A percentile compares a stretch with the other conserved stretches of the same genome.
Conservation (phyloP, 1,140 invertebrate species). For the Prorops nasuta region DNA sequence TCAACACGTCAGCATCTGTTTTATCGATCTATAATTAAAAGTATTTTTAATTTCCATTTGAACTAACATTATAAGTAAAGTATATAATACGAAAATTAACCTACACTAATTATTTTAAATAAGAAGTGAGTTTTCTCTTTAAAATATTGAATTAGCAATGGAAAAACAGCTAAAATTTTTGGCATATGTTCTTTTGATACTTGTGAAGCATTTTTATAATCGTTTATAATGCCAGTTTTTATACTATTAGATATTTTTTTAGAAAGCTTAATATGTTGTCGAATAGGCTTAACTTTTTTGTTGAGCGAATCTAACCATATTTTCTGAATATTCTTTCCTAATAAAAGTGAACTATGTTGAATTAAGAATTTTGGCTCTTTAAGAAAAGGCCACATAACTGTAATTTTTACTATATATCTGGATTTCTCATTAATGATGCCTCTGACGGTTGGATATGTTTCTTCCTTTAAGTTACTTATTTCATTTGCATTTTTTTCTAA, state of each 20-base stretch:
- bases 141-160: conserved; percentile 1
- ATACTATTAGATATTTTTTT: background rate
- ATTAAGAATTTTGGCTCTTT: background rate
- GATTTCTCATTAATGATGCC: background rate
- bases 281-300: background rate
- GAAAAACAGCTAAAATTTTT: background rate
- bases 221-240: conserved; percentile 1
- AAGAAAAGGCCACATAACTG: conserved; percentile 6
- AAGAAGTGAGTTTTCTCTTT: conserved; percentile 2
- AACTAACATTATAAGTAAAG: background rate
- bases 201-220: background rate
- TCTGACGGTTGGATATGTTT: conserved; percentile 3
- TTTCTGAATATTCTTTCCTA: conserved; percentile 3
- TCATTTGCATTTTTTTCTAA: background rate
- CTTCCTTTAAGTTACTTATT: background rate
- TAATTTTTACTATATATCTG: background rate
- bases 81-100: background rate
- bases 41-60: conserved; percentile 4
- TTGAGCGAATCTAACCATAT: background rate
- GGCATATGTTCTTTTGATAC: background rate
- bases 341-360: background rate
- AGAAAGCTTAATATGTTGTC: background rate
- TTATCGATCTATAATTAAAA: background rate
- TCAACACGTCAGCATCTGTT: background rate
- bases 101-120: background rate